Evolutionary conservation across 2,797 vertebrate genomes (phyloP).

Genomic region (Anabas testudineus): DNA sequence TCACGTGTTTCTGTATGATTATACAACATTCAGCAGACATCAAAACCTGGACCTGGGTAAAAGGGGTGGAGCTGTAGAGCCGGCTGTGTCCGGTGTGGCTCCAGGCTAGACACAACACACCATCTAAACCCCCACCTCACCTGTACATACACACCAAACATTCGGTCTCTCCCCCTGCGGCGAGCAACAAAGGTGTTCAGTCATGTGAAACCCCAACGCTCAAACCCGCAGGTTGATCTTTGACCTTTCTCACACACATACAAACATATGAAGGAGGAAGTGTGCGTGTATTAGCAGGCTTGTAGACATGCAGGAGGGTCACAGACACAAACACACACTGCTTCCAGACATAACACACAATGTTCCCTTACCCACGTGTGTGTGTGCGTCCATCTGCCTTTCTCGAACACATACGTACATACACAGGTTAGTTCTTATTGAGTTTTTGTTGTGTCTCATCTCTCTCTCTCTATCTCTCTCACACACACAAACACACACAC

Average conservation of each 20-base stretch:
- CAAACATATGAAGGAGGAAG: slow-evolving; percentile 43
- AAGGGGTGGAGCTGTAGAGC: background rate
- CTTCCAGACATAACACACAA: slow-evolving; percentile 64
- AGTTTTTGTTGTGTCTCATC: slow-evolving; percentile 25
- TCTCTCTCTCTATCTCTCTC: background rate
- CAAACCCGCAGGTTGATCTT: slow-evolving; percentile 76
- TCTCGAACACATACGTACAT: slow-evolving; percentile 31
- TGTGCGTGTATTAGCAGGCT: slow-evolving; percentile 23
- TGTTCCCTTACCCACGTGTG: slow-evolving; percentile 32
- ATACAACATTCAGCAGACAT: slow-evolving; percentile 50
- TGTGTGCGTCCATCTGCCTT: slow-evolving; percentile 15
- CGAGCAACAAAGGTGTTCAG: slow-evolving; percentile 80
- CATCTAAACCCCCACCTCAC: slow-evolving; percentile 21
- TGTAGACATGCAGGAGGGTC: slow-evolving; percentile 51
- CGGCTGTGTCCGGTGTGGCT: slow-evolving; percentile 2
- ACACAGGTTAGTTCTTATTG: slow-evolving; percentile 27
- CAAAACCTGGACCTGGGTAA: slow-evolving; percentile 26
- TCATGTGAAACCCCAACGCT: slow-evolving; percentile 83
- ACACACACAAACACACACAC: slow-evolving; percentile 1
- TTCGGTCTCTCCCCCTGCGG: slow-evolving; percentile 64
- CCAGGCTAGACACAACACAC: slow-evolving; percentile 67
- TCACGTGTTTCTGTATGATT: slow-evolving; percentile 38
- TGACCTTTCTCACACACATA: slow-evolving; percentile 65
- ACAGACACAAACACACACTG: slow-evolving; percentile 47
- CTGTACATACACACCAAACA: slow-evolving; percentile 33